Evolutionary conservation across 2,797 vertebrate genomes (phyloP).

Genomic region (Melopsittacus undulatus): DNA sequence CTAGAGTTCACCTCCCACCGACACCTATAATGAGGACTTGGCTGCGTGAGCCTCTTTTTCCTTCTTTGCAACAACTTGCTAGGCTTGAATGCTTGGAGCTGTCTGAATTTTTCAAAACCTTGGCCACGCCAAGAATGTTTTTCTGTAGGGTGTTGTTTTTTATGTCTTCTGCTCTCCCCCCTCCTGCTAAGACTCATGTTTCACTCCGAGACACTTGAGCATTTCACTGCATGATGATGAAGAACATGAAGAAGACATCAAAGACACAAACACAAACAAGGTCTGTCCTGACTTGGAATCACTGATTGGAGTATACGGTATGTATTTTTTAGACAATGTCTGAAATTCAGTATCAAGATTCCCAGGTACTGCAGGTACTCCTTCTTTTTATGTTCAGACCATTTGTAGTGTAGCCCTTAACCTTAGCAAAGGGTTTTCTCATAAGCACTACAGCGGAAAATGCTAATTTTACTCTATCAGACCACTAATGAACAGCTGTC

Average conservation of each 20-base stretch:
- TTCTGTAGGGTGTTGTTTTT: background rate
- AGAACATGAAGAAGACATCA: background rate
- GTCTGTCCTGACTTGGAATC: background rate
- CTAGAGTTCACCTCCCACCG: background rate
- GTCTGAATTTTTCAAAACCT: constrained; percentile 20
- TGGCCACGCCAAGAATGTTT: background rate
- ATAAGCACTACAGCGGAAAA: background rate
- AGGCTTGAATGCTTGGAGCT: background rate
- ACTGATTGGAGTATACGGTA: background rate
- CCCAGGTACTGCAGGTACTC: background rate
- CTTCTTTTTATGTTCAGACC: background rate
- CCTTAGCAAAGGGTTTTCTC: background rate
- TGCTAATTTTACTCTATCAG: background rate
- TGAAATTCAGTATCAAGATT: background rate
- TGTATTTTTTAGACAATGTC: background rate
- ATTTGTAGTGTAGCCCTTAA: background rate
- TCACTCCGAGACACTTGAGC: background rate
- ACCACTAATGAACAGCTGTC: background rate
- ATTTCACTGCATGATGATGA: background rate
- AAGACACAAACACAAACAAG: background rate
- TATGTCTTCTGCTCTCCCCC: background rate
- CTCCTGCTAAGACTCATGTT: background rate
- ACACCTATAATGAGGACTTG: background rate
- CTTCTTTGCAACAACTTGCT: background rate
- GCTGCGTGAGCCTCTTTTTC: background rate